Percentiles rank a stretch among this genome's conserved stretches.
These are phyloP conservation scores for Cheilosia scutellata DNA, from an alignment of 2,888 invertebrate genomes.

Conservation along the genomic window DNA sequence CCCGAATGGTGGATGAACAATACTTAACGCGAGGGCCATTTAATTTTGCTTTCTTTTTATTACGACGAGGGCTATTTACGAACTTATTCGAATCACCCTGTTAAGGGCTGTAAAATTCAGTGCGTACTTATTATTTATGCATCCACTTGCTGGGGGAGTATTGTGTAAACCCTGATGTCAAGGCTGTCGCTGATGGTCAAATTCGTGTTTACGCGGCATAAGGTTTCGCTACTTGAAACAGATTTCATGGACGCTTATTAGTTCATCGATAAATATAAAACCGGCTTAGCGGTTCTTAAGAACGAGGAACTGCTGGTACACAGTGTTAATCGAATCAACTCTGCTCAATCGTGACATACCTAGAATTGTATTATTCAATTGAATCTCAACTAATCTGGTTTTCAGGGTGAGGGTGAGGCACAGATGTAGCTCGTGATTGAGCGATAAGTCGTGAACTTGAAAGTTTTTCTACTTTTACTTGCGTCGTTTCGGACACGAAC, in stretches of 20 bases:
- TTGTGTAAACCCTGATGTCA: constrained; percentile 25
- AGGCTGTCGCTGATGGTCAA: constrained; percentile 24
- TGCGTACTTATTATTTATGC: constrained; percentile 14
- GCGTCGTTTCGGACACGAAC: neutral
- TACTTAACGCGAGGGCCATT: constrained; percentile 16
- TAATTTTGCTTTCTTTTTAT: constrained; percentile 20
- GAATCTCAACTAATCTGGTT: constrained; percentile 16
- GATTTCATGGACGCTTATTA: constrained; percentile 42
- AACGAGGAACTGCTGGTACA: constrained; percentile 20
- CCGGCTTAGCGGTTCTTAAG: constrained; percentile 27
- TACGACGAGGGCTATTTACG: constrained; percentile 20
- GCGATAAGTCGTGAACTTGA: neutral
- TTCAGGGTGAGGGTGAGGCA: neutral
- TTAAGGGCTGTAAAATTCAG: constrained; percentile 31
- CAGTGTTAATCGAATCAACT: constrained; percentile 35
- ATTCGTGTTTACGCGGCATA: constrained; percentile 20
- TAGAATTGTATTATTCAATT: constrained; percentile 19
- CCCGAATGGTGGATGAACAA: neutral
- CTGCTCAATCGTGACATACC: neutral
- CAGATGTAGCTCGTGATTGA: neutral
- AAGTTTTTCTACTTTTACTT: neutral
- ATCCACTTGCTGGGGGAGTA: neutral
- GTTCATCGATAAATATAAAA: constrained; percentile 38
- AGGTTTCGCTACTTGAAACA: constrained; percentile 15
- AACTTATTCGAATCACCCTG: constrained; percentile 23